A percentile compares a stretch with the other conserved stretches of the same genome.
Conservation (phyloP, 2,888 invertebrate species). For the Melinopterus prodromus region DNA sequence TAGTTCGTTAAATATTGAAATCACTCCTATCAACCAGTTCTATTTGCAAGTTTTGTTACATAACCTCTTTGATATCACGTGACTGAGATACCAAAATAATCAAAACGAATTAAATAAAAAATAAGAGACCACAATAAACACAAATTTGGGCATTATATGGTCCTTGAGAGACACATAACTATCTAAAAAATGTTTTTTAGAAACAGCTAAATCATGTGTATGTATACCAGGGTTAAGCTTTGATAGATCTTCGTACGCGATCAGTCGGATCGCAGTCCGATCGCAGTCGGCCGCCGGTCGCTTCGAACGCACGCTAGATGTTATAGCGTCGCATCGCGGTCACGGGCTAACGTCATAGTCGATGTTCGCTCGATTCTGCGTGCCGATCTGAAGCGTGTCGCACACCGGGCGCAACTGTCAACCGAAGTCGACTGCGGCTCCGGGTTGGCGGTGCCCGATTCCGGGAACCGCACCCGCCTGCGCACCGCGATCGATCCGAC, state of each 20-base stretch:
- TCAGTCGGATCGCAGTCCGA: background rate
- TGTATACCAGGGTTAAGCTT: background rate
- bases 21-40: background rate
- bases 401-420: conserved; percentile 30
- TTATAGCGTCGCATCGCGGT: conserved; percentile 27
- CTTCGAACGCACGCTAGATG: conserved; percentile 10
- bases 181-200: background rate
- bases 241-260: background rate
- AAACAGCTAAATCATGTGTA: background rate
- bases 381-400: conserved; percentile 15
- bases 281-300: background rate
- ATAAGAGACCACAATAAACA: background rate
- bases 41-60: background rate
- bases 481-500: conserved; percentile 56
- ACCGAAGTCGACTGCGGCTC: conserved; percentile 36
- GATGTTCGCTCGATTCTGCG: conserved; percentile 7
- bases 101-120: background rate
- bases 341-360: conserved; percentile 26
- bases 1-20: background rate
- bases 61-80: background rate
- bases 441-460: conserved; percentile 42
- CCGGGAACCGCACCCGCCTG: conserved; percentile 51
- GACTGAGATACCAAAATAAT: background rate
- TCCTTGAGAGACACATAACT: too few relatives aligned
- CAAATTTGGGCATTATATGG: too few relatives aligned